Conservation (phyloP, 2,888 invertebrate species). For the Pterobdella sp. region DNA sequence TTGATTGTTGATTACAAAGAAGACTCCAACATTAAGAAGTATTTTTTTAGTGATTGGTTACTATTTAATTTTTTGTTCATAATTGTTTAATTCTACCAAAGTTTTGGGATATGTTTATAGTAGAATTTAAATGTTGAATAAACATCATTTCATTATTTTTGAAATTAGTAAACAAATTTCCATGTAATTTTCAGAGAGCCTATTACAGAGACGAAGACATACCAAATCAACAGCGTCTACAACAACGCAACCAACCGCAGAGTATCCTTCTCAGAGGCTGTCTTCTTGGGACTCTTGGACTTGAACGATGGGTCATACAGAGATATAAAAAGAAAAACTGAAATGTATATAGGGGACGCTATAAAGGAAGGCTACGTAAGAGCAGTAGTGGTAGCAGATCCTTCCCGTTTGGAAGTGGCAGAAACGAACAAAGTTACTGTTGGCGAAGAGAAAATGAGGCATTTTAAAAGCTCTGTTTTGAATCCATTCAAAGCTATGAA, state of each 20-base stretch:
- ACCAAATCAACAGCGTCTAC: constrained; percentile 47
- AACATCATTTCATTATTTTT: no score
- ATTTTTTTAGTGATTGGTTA: no score
- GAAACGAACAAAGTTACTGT: constrained; percentile 43
- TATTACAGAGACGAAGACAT: constrained; percentile 45
- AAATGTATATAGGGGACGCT: constrained; percentile 46
- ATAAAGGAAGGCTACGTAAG: constrained; percentile 49
- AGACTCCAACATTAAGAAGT: constrained; percentile 26
- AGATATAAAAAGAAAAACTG: constrained; percentile 43
- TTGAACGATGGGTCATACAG: constrained; percentile 44
- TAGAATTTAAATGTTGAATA: no score
- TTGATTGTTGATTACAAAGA: constrained; percentile 37
- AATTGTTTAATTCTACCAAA: no score
- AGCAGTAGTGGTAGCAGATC: constrained; percentile 45
- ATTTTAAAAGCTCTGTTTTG: constrained; percentile 42
- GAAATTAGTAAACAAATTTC: background rate
- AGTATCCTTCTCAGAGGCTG: constrained; percentile 37
- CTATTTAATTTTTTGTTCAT: no score
- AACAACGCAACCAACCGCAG: constrained; percentile 42
- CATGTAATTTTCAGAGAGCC: constrained; percentile 34
- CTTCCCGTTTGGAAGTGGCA: constrained; percentile 44
- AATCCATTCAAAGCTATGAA: constrained; percentile 42
- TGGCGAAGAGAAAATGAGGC: constrained; percentile 43
- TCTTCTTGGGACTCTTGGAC: constrained; percentile 42
- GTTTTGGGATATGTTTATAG: no score